Conservation (phyloP, 53 echinoderm and acorn worm species). For the Paelopatides confundens region DNA sequence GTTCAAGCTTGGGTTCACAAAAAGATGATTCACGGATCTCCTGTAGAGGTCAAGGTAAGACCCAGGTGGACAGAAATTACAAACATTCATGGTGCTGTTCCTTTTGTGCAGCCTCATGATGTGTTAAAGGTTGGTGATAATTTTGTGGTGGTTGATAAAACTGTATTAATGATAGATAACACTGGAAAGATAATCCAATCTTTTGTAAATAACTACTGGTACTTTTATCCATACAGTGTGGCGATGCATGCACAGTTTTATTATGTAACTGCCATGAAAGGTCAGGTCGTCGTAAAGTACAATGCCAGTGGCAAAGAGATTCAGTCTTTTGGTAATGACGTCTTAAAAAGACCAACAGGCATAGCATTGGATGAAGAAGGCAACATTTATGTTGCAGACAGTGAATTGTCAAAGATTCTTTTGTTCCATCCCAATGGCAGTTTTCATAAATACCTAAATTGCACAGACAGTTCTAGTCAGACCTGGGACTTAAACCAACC, state of each 20-base stretch:
- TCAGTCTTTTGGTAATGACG: slow-evolving; percentile 9
- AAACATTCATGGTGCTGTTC: neutral
- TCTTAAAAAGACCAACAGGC: slow-evolving; percentile 48
- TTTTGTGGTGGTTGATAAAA: slow-evolving; percentile 37
- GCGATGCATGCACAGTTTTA: neutral
- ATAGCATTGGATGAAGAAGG: slow-evolving; percentile 39
- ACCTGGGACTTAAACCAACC: neutral
- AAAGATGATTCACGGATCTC: slow-evolving; percentile 29
- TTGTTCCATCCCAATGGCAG: slow-evolving; percentile 31
- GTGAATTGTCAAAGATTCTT: slow-evolving; percentile 22
- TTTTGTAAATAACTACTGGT: slow-evolving; percentile 16
- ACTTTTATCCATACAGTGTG: slow-evolving; percentile 25
- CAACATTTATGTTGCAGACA: slow-evolving; percentile 36
- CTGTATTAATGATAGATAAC: slow-evolving; percentile 26
- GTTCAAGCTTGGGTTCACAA: slow-evolving; percentile 15
- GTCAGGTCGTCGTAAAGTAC: slow-evolving; percentile 27
- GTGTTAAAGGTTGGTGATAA: slow-evolving; percentile 40
- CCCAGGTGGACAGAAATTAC: slow-evolving; percentile 41
- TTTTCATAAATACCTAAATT: neutral
- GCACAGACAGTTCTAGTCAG: neutral
- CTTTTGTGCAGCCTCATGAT: slow-evolving; percentile 43
- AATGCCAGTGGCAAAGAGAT: neutral
- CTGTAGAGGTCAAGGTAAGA: slow-evolving; percentile 38
- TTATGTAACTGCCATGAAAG: slow-evolving; percentile 25
- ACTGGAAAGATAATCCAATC: slow-evolving; percentile 46